Base-by-base conservation (phyloP, 2,888 invertebrate species). In the Listrodromus nycthemerus region DNA sequence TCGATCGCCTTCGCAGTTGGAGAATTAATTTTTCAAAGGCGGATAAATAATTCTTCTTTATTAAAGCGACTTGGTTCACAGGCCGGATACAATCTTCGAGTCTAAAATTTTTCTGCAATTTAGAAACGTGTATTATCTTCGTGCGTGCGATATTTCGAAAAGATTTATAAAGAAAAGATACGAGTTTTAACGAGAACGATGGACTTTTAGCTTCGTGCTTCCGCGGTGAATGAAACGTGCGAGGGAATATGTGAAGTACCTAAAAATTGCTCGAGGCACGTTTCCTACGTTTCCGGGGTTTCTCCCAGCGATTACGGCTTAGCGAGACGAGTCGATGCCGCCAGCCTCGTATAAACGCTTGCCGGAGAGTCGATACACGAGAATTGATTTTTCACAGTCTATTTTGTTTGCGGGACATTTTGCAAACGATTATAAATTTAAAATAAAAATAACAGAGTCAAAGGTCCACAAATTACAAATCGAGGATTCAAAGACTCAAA, bases 21-120 rank as follows among this genome's bases (percentile, higher is more conserved):
- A 86, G 71, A 88, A 86, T 87, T 80, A 85, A 88, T 88, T 88
- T 86, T 83, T 52, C n/a, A 82, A 78, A 78, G 69, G 27, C 45
- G 10, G 10, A 10, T 10, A 37, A 76, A 27, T 10, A 58, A 58
- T 27, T 58, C 13, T 24, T 13, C 4, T n/a, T 30, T 30, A 27
- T 5, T 16, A n/a, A 61, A 5, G 27, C 7, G 21, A 13, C 30
- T 30, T 16, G 61, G n/a, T 27, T 27, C 0, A 27, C 16, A 30
- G 16, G n/a, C 2, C 1, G 27, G 4, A 30, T 61, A 2, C 24
- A 61, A 30, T 5, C 27, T 30, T 4, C 13, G 61, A 61, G 16
- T 30, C 6, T 2, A 16, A 30, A 1, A 30, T 27, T 61, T 30
- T 61, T 30, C 2, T 27, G 6, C 2, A 1, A 30, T 16, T 24